Conservation (phyloP, 2,113 vertebrate species). For the Oenanthe oenanthe region DNA sequence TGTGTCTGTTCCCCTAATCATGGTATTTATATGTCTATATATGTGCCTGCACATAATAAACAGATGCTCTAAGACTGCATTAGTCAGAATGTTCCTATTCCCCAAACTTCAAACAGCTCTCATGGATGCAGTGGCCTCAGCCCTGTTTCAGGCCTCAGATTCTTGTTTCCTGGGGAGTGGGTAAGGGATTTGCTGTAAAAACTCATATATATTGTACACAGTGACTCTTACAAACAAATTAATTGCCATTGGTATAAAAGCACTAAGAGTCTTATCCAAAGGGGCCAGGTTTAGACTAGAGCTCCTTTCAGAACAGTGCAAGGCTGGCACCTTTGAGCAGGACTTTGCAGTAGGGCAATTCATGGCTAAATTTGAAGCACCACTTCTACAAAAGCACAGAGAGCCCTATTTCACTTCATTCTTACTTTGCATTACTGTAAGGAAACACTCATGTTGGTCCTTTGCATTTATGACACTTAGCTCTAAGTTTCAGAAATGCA, state of each 20-base stretch:
- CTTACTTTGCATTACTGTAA: neutral
- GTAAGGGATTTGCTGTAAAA: neutral
- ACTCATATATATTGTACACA: neutral
- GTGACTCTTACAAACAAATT: neutral
- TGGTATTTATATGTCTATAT: neutral
- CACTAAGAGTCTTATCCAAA: neutral
- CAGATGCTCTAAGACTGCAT: neutral
- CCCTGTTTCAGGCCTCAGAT: neutral
- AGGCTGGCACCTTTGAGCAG: neutral
- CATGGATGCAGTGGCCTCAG: neutral
- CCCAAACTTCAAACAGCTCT: neutral
- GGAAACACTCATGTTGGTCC: neutral
- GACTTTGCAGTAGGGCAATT: neutral
- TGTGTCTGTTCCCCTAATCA: neutral
- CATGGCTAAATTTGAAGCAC: neutral
- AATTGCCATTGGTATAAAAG: neutral
- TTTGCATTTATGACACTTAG: neutral
- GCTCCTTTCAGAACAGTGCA: neutral
- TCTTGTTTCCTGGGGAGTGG: rapidly evolving
- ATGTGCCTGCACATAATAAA: neutral
- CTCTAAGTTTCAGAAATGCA: neutral
- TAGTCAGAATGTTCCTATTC: neutral
- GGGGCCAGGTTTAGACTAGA: neutral
- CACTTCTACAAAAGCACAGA: neutral
- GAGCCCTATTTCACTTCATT: neutral